These are phyloP conservation scores for Tetragnatha versicolor DNA, from an alignment of 1,140 invertebrate genomes.

Conservation along the genomic window DNA sequence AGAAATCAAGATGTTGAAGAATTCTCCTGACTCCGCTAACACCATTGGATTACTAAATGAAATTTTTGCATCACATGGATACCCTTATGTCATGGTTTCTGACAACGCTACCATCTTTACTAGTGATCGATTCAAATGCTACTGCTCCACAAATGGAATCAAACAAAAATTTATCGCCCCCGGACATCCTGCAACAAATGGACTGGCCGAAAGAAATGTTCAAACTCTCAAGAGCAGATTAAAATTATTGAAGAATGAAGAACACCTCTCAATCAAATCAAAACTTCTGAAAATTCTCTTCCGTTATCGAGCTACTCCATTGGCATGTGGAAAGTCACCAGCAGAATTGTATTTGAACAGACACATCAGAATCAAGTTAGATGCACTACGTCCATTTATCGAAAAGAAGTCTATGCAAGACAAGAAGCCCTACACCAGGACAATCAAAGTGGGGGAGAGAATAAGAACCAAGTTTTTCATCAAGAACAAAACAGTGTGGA, in stretches of 20 bases:
- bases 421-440: no score
- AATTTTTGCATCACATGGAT: neutral
- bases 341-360: neutral
- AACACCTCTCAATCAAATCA: neutral
- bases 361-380: neutral
- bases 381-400: neutral
- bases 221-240: neutral
- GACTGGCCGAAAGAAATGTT: neutral
- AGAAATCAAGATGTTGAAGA: neutral
- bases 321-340: neutral
- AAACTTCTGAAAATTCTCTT: neutral
- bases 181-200: neutral
- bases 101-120: constrained; percentile 1
- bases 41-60: neutral
- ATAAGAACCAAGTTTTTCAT: no score
- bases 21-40: neutral
- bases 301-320: neutral
- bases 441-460: no score
- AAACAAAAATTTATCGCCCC: neutral
- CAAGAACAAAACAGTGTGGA: no score
- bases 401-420: neutral
- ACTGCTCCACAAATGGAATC: neutral
- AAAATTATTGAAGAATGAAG: neutral
- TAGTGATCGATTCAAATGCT: neutral
- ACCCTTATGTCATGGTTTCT: constrained; percentile 1